These are phyloP conservation scores for Alosa sapidissima DNA, from an alignment of 2,797 vertebrate species.

Conservation along the genomic window DNA sequence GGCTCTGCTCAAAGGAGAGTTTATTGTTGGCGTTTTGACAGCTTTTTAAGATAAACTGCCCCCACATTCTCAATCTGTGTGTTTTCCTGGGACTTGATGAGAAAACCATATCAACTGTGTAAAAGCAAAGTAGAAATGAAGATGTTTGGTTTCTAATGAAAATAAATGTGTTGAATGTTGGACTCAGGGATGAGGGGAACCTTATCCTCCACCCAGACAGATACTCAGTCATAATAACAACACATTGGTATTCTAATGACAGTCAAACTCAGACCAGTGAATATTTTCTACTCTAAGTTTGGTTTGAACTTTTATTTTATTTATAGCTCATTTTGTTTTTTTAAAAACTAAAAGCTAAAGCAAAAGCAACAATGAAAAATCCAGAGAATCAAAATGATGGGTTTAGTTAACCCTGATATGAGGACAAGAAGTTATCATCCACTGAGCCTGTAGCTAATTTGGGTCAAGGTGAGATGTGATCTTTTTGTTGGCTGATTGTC, in stretches of 20 bases:
- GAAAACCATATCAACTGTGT: neutral
- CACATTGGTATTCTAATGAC: conserved; percentile 3
- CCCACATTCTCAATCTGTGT: conserved; percentile 17
- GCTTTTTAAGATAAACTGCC: neutral
- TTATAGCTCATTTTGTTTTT: neutral
- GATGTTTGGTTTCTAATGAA: conserved; percentile 23
- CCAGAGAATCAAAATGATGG: neutral
- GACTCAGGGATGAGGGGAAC: neutral
- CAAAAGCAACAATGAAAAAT: neutral
- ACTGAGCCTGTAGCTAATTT: neutral
- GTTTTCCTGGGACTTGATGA: conserved; percentile 19
- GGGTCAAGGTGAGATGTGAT: neutral
- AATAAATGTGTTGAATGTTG: conserved; percentile 13
- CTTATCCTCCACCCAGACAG: neutral
- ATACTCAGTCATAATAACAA: neutral
- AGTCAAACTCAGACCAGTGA: neutral
- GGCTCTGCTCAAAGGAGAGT: neutral
- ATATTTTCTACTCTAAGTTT: neutral
- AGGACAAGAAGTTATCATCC: neutral
- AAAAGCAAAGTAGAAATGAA: conserved; percentile 9
- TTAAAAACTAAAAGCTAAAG: neutral
- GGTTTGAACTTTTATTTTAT: neutral
- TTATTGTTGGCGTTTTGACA: neutral
- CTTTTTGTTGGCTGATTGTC: neutral
- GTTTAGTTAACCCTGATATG: neutral